Conservation (phyloP, 1,140 invertebrate species). For the Lutraria rhynchaena region DNA sequence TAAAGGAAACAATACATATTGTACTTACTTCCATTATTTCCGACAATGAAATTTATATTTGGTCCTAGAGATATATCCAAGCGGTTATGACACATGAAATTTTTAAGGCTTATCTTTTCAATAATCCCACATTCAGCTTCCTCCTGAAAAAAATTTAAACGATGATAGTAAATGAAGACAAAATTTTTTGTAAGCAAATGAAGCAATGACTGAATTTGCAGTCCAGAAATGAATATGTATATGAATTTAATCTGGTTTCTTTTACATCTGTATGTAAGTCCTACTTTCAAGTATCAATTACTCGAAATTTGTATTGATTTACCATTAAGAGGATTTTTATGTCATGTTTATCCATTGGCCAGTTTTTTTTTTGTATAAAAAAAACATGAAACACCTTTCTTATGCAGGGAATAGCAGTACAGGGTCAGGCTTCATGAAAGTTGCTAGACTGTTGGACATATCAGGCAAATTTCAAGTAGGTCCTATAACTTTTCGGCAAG, state of each 20-base stretch:
- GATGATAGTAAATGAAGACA: background rate
- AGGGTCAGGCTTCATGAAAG: too few species aligned
- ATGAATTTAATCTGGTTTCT: background rate
- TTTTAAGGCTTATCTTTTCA: slow-evolving; percentile 88
- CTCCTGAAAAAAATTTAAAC: background rate
- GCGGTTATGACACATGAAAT: slow-evolving; percentile 96
- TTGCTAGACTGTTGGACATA: too few species aligned
- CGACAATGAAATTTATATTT: slow-evolving; percentile 94
- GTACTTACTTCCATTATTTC: slow-evolving; percentile 93
- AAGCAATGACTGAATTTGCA: background rate
- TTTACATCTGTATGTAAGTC: background rate
- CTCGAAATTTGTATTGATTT: too few species aligned
- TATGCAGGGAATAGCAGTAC: too few species aligned
- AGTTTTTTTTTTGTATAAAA: too few species aligned
- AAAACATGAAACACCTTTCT: too few species aligned
- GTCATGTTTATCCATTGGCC: too few species aligned
- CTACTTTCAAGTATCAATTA: too few species aligned
- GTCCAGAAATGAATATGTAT: background rate
- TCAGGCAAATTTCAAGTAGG: too few species aligned
- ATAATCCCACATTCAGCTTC: slow-evolving; percentile 87
- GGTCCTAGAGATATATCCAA: slow-evolving; percentile 89
- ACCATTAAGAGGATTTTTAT: too few species aligned
- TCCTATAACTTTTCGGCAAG: too few species aligned
- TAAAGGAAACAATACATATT: background rate
- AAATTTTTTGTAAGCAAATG: background rate